A percentile compares a stretch with the other conserved stretches of the same genome.
Conservation (phyloP, 1,140 invertebrate species). For the Epicauta chinensis region DNA sequence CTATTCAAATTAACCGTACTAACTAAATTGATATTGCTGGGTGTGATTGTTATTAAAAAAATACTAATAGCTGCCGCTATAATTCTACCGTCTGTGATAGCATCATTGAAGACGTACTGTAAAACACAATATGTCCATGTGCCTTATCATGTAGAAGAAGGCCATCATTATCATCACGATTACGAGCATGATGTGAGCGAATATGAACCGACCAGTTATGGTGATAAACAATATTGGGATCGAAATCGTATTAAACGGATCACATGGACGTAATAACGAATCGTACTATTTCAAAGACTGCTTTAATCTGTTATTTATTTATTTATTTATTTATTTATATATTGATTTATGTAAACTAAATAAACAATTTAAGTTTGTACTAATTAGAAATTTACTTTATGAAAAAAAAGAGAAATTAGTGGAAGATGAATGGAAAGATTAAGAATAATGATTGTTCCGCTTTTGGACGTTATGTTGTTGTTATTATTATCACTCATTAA, state of each 20-base stretch:
- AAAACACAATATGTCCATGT: constrained; percentile 39
- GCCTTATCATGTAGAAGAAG: constrained; percentile 24
- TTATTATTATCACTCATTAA: no score
- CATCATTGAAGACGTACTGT: constrained; percentile 53
- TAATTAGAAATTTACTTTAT: no score
- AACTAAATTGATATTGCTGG: constrained; percentile 55
- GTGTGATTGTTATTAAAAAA: constrained; percentile 64
- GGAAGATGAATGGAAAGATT: no score
- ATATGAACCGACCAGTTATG: background rate
- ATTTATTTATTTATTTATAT: no score
- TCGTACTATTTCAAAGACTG: no score
- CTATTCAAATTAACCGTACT: constrained; percentile 57
- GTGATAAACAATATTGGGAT: constrained; percentile 2
- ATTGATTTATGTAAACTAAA: no score
- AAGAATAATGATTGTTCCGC: no score
- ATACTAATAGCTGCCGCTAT: constrained; percentile 56
- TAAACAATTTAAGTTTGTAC: no score
- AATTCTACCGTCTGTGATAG: constrained; percentile 53
- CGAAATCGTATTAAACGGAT: background rate
- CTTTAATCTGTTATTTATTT: no score
- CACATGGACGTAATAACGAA: background rate
- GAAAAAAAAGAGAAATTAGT: no score
- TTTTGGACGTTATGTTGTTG: no score
- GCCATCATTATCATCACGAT: constrained; percentile 25
- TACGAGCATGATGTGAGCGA: constrained; percentile 4